A percentile compares a stretch with the other conserved stretches of the same genome.
phyloP scores from a whole-genome alignment of 2,113 vertebrate genomes.

The Sylvietta virens region DNA sequence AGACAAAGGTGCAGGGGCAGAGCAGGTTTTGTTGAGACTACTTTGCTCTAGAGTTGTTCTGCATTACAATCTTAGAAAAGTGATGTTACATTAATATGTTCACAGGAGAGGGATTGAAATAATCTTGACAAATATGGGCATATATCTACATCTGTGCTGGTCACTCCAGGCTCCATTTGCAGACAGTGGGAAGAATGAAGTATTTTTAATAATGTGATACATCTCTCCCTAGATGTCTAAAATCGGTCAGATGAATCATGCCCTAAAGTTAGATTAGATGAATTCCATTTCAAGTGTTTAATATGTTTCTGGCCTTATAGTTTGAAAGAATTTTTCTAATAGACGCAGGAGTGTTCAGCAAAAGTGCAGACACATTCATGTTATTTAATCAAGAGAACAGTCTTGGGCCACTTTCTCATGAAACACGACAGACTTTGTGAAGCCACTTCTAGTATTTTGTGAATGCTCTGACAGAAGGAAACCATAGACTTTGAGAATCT shows the following conservation, averaged over 20 bases:
- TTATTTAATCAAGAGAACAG: slow-evolving; percentile 2
- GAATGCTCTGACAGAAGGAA: background rate
- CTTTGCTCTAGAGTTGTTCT: background rate
- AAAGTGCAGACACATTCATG: background rate
- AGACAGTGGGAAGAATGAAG: slow-evolving; percentile 32
- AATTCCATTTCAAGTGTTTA: slow-evolving; percentile 48
- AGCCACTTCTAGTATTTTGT: background rate
- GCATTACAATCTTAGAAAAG: background rate
- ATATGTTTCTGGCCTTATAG: slow-evolving; percentile 22
- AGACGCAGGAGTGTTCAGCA: background rate
- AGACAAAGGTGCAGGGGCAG: background rate
- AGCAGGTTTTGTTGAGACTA: background rate
- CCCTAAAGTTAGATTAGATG: slow-evolving; percentile 40
- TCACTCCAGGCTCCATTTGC: slow-evolving; percentile 22
- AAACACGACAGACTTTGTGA: background rate
- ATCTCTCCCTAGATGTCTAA: slow-evolving; percentile 22
- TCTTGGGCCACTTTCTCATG: background rate
- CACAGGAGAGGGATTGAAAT: background rate
- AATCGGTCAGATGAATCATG: slow-evolving; percentile 11
- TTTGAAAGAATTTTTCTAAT: slow-evolving; percentile 43
- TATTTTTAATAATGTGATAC: slow-evolving; percentile 46
- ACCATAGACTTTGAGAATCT: background rate
- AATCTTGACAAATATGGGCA: background rate
- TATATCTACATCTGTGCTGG: background rate
- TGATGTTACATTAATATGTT: background rate